Base-by-base conservation (phyloP, 2,113 vertebrate species). In the Passer montanus region DNA sequence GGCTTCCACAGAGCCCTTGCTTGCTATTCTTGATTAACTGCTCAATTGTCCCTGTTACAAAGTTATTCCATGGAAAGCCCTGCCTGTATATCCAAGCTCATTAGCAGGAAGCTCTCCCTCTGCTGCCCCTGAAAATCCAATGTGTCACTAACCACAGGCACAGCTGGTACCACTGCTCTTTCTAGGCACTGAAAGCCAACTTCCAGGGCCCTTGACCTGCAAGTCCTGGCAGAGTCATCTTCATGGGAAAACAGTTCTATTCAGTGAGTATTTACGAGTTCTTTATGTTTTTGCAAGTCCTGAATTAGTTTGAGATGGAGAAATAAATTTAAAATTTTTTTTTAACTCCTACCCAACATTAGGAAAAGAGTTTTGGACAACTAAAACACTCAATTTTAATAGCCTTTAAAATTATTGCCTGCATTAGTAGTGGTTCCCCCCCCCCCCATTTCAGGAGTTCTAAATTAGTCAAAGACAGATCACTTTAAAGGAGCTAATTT, bases 1-100 rank as follows among this genome's bases (percentile, higher is more conserved):
- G 90, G 86, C 92, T 95, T 97, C 79, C 87, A 87, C 58, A 56
- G 66, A 95, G 83, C 74, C 84, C 94, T 95, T 92, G 96, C 95
- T 97, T 97, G 94, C 91, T 96, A 74, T 89, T 93, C 87, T 94
- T 96, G 96, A 97, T 96, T 97, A 97, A 97, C 81, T 94, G 95
- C 82, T 96, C 92, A 94, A 97, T 95, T 94, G 93, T 92, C 81
- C 95, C 80, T 95, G 92, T 78, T 89, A 90, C 67, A 93, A 79
- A 94, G 92, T 87, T 95, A 93, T 85, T 94, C 89, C 2, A 8
- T 49, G 69, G 90, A 96, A 97, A 91, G 88, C 64, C 69, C 88
- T 93, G 89, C 70, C 75, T 77, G 69, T 82, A 84, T 90, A 87
- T 92, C 83, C 75, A 52, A 76, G 80, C 92, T 93, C 68, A 68